A percentile compares a stretch with the other conserved stretches of the same genome.
These are phyloP conservation scores for Ips nitidus DNA, from an alignment of 1,140 invertebrate genomes.

Conservation along the genomic window DNA sequence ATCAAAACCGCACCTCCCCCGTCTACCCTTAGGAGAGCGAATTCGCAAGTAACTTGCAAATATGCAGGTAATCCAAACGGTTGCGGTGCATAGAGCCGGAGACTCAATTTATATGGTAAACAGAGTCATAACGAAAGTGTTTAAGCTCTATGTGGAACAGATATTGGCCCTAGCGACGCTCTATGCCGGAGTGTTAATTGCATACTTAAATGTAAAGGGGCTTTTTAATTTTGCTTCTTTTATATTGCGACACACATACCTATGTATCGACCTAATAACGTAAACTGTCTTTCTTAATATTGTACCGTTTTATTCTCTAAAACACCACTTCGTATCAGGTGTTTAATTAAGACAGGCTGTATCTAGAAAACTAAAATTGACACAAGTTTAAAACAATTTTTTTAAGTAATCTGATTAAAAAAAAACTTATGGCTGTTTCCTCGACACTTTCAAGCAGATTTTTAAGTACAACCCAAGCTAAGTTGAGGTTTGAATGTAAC, in stretches of 20 bases:
- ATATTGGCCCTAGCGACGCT: constrained; percentile 22
- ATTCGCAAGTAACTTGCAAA: constrained; percentile 19
- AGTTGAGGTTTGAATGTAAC: no score
- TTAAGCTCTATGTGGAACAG: constrained; percentile 28
- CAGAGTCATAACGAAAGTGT: constrained; percentile 31
- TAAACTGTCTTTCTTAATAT: no score
- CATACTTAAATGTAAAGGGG: constrained; percentile 22
- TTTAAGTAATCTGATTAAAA: no score
- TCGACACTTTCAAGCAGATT: no score
- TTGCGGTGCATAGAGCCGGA: constrained; percentile 4
- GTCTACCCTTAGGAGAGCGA: neutral
- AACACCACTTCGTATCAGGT: no score
- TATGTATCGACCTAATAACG: no score
- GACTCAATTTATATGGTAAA: constrained; percentile 34
- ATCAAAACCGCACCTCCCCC: neutral
- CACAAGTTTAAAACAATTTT: no score
- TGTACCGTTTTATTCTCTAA: no score
- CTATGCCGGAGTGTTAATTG: constrained; percentile 24
- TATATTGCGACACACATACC: neutral
- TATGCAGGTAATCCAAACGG: constrained; percentile 22
- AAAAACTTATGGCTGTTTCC: no score
- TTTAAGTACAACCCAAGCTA: no score
- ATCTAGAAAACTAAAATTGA: no score
- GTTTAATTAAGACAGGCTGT: no score
- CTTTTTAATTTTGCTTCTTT: constrained; percentile 6